Base-by-base conservation (phyloP, 2,888 invertebrate species). In the Tupiocoris notatus region DNA sequence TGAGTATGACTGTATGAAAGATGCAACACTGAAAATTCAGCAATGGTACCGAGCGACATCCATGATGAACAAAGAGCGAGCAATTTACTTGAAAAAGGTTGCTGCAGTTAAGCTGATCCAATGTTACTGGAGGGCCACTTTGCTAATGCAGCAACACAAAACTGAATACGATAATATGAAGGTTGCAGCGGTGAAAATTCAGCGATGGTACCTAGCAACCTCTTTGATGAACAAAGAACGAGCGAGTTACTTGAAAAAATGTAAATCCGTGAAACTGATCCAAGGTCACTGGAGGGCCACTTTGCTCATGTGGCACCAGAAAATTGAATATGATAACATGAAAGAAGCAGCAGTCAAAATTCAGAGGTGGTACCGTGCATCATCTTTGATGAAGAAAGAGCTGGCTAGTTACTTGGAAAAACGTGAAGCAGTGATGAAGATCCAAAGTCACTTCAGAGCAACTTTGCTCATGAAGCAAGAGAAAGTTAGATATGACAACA, bases 311-410 rank as follows among this genome's bases (percentile, higher is more conserved):
- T 58, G n/a, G 24, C 20, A 22, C 23, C 20, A 58, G 23, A 20
- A 23, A 1, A 1, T 0, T 1, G 68, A 57, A 12, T 68, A 2
- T 17, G 23, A 25, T 6, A 16, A 18, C 1, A 22, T 17, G 17
- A 21, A 59, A 25, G n/a, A 20, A 57, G 56, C 68, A 16, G 68
- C 24, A 9, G 24, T 59, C 3, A 22, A 16, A 16, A 59, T 68
- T 2, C 58, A 68, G 59, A 20, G 59, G 2, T 24, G 70, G 70
- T 70, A 70, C 16, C 24, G 70, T 20, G 22, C 70, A 1, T 54
- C 9, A 16, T 7, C 58, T 1, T 22, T 25, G 7, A 25, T 25
- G 23, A 70, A 17, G 20, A 58, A 58, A 17, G 56, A 57, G n/a
- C 39, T 16, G n/a, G 6, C 7, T n/a, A 1, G 56, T 2, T 67